A percentile compares a stretch with the other conserved stretches of the same genome.
These are phyloP conservation scores for Calameuta filiformis DNA, from an alignment of 2,888 invertebrate genomes.

Conservation along the genomic window DNA sequence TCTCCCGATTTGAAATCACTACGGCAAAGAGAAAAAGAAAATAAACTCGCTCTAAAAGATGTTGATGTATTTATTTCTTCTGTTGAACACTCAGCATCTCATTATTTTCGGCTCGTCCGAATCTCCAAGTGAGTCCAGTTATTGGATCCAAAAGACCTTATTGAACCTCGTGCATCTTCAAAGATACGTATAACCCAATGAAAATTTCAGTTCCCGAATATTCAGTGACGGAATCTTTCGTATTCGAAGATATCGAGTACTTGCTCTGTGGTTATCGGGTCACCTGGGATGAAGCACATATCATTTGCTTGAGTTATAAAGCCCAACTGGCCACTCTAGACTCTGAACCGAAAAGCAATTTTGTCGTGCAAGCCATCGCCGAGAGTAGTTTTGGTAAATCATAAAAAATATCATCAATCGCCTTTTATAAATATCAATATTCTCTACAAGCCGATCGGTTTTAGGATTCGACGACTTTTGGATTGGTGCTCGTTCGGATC, in stretches of 20 bases:
- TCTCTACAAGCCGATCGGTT: neutral
- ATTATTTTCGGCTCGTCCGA: neutral
- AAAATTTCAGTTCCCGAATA: neutral
- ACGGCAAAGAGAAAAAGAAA: neutral
- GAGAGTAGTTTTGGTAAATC: conserved; percentile 22
- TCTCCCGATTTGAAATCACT: neutral
- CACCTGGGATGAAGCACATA: conserved; percentile 37
- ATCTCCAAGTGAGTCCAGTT: neutral
- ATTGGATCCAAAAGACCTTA: neutral
- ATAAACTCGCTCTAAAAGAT: neutral
- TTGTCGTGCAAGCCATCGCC: conserved; percentile 23
- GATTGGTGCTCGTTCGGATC: conserved; percentile 33
- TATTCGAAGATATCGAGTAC: conserved; percentile 33
- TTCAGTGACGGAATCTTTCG: conserved; percentile 20
- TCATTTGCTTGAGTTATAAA: conserved; percentile 36
- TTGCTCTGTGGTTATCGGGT: conserved; percentile 35
- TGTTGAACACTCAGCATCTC: neutral
- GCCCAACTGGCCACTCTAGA: conserved; percentile 35
- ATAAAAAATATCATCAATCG: neutral
- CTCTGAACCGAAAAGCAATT: conserved; percentile 26
- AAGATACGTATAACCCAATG: neutral
- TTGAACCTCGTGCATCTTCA: neutral
- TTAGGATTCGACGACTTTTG: conserved; percentile 32
- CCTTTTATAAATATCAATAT: too few relatives aligned
- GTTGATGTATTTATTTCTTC: neutral